Evolutionary conservation across 2,113 vertebrate genomes (phyloP).

Genomic region (Myrmophylax atrothorax): DNA sequence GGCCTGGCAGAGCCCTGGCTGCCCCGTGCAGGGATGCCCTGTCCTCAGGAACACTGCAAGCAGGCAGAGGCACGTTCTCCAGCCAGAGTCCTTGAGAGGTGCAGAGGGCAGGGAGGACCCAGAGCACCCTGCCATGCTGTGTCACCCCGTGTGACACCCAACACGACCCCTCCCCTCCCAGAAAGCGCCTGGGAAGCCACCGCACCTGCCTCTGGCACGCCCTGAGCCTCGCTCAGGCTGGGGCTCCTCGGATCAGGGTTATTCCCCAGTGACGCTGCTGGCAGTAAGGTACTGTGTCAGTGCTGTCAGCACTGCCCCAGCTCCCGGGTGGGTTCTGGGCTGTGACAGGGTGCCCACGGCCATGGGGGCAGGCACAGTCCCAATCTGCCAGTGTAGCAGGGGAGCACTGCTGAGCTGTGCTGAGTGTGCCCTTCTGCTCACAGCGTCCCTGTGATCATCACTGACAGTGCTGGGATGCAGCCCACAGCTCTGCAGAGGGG

Average conservation of each 20-base stretch:
- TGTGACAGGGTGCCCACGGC: accelerated
- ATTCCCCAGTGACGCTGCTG: background rate
- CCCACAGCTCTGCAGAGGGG: background rate
- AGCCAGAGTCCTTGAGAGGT: accelerated
- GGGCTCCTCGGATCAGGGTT: background rate
- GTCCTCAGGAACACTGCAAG: background rate
- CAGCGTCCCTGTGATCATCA: background rate
- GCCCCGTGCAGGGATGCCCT: accelerated
- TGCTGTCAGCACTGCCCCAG: background rate
- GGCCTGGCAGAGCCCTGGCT: background rate
- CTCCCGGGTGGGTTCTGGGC: accelerated
- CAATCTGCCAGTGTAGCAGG: background rate
- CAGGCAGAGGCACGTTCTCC: background rate
- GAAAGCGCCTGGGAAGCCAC: background rate
- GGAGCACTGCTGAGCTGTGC: accelerated
- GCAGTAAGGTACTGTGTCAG: accelerated
- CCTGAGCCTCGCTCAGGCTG: background rate
- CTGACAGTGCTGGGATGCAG: background rate
- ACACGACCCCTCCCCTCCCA: background rate
- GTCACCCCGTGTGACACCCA: accelerated
- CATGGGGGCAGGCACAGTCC: accelerated
- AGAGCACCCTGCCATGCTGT: accelerated
- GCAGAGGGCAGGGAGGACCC: background rate
- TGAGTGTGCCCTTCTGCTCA: accelerated
- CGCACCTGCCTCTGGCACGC: too few relatives aligned